Evolutionary conservation across 2,888 invertebrate genomes (phyloP), one percentile per base, ranked within the genome.

Genomic region (Laspeyria flexula): DNA sequence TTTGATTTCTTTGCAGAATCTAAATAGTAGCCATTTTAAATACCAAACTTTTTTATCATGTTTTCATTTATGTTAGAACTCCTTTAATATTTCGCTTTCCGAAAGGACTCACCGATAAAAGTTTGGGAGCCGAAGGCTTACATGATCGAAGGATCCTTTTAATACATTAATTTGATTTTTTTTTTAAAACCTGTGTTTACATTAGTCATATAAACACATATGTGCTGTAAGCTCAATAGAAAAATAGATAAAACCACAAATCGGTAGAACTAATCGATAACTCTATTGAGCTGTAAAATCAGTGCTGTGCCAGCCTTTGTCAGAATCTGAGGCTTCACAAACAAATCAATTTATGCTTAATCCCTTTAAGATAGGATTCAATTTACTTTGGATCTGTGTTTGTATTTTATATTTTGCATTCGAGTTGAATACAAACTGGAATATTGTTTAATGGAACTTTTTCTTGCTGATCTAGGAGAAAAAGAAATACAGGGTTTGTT

Each of bases 241-340:
- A 12, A 11, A 30, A 12, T 30, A 5, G 6, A 30, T 46, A 29
- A 49, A 64, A 7, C 25, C 39, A 46, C 42, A 42, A 55, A 46
- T 35, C 30, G 43, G 29, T 43, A 33, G 18, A 43, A 43, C 16
- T 30, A 60, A 60, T 68, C 60, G 41, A 54, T 68, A 56, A 25
- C 16, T 52, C 48, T 41, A 50, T 43, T 52, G 50, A 60, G 23
- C 55, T 54, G 60, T 48, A 16, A 68, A 65, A 65, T 66, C 38
- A 13, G 18, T 23, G 35, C 35, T 48, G 44, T 31, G 11, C 34
- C 6, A 15, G 42, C 35, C 29, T 60, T 53, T 34, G 31, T 43
- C 23, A 40, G 40, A 55, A 45, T 13, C n/a, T 38, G 16, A 16
- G 23, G 27, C 31, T 43, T 11, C 12, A 9, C 43, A 56, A 60